A percentile compares a stretch with the other conserved stretches of the same genome.
Evolutionary conservation across 2,113 vertebrate genomes (phyloP).

Genomic region (Rhizomys pruinosus): DNA sequence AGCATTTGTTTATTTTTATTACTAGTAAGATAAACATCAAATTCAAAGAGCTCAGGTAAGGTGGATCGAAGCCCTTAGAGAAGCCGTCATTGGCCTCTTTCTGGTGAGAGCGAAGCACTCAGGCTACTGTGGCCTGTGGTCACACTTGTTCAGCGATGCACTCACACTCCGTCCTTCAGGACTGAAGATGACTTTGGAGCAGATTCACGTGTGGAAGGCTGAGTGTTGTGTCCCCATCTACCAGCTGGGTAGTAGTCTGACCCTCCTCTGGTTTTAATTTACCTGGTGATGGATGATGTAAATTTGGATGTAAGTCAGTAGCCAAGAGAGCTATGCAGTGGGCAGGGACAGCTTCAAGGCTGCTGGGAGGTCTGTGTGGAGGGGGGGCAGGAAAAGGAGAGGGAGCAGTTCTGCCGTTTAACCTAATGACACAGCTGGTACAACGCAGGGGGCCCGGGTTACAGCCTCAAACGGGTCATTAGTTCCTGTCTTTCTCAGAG

Average conservation of each 20-base stretch:
- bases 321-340: conserved; percentile 63
- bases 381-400: conserved; percentile 63
- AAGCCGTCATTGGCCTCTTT: neutral
- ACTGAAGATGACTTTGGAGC: conserved; percentile 59
- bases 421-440: conserved; percentile 85
- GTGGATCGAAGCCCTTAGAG: neutral
- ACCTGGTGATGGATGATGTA: conserved; percentile 79
- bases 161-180: conserved; percentile 39
- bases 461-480: conserved; percentile 83
- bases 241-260: conserved; percentile 80
- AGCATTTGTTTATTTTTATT: neutral
- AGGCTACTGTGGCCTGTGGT: neutral
- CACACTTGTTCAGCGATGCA: neutral
- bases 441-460: conserved; percentile 79
- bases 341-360: conserved; percentile 69
- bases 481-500: conserved; percentile 85
- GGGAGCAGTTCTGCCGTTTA: conserved; percentile 79
- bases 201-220: conserved; percentile 72
- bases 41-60: neutral
- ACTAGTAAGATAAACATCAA: neutral
- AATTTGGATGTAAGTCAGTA: conserved; percentile 77
- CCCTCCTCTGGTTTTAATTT: conserved; percentile 81
- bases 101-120: no score
- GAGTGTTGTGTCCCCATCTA: conserved; percentile 63
- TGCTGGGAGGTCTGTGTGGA: conserved; percentile 49